Evolutionary conservation across 2,113 vertebrate species (phyloP), one percentile per base, ranked within the genome.

Genomic region (Dascyllus trimaculatus): DNA sequence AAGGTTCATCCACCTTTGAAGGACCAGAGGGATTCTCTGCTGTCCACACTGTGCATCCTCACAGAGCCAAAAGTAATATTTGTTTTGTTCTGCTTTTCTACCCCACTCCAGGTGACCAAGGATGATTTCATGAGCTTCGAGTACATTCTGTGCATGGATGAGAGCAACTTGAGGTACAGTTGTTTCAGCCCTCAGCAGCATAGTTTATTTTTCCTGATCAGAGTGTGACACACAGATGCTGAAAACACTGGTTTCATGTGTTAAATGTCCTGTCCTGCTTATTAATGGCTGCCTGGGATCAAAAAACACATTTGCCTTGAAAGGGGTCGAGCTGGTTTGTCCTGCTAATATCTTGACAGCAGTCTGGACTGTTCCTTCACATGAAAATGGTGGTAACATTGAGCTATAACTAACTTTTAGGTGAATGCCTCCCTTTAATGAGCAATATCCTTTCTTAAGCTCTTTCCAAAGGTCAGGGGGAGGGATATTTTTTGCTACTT

Each of bases 121-220:
- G 96, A 98, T 2, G 98, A 99, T 84, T 99, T 99, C 80, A 81
- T 89, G 90, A 95, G 91, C 26, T 99, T 97, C 60, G 96, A 98
- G 78, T 96, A 97, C 77, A 97, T 99, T 67, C 95, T 99, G 1
- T 99, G 98, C 85, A 99, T 99, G 98, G 98, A 99, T 75, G 96
- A 99, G 79, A 99, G 93, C 94, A 99, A 99, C 74, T 81, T 99
- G 84, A 97, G 95, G 98, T 99, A 88, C 15, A 65, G 75, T 91
- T 25, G 32, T 59, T 65, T 72, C 13, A 32, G 4, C 40, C 24
- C 6, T 22, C 17, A 21, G 29, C 22, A 52, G 51, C 32, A 8
- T 17, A 51, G 57, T 63, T 59, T 59, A 3, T 49, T 69, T 38
- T 83, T 35, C 24, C n/a, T 35, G 2, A 48, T 52, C 1, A 1